A percentile compares a stretch with the other conserved stretches of the same genome.
Evolutionary conservation across 2,888 invertebrate genomes (phyloP).

Genomic region (Himalopsyche kuldschensis): DNA sequence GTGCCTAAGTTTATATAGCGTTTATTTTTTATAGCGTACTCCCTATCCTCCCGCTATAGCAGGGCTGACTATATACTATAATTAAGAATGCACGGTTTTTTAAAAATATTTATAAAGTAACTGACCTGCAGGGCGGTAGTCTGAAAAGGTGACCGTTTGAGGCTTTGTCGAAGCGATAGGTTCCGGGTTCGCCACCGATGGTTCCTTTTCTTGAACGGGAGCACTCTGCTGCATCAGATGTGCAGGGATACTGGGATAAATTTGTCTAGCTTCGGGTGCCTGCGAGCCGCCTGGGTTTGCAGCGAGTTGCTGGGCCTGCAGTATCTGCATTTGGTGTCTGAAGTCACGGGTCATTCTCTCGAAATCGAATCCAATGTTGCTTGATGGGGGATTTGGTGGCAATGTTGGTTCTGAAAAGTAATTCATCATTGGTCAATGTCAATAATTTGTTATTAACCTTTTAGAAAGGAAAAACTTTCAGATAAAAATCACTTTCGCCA

Average conservation of each 20-base stretch:
- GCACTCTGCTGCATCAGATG: not conserved
- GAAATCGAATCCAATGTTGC: conserved; percentile 25
- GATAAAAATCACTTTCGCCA: too few relatives aligned
- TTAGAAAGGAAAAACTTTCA: too few relatives aligned
- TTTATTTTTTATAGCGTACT: too few relatives aligned
- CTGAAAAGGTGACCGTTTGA: not conserved
- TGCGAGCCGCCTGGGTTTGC: not conserved
- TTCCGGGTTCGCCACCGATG: not conserved
- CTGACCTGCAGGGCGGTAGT: not conserved
- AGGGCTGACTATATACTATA: too few relatives aligned
- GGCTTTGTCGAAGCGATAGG: not conserved
- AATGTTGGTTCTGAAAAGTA: not conserved
- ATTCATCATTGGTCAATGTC: not conserved
- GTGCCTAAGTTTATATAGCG: too few relatives aligned
- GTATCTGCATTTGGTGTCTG: conserved; percentile 19
- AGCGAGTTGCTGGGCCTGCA: not conserved
- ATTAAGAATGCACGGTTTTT: too few relatives aligned
- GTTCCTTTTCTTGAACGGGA: not conserved
- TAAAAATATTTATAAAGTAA: not conserved
- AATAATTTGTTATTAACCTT: too few relatives aligned
- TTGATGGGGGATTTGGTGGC: not conserved
- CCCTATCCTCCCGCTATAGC: too few relatives aligned
- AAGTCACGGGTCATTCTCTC: conserved; percentile 21
- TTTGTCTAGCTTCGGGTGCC: not conserved
- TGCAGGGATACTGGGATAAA: not conserved